These are phyloP conservation scores for Physella acuta DNA, from an alignment of 1,140 invertebrate species.

Conservation along the genomic window DNA sequence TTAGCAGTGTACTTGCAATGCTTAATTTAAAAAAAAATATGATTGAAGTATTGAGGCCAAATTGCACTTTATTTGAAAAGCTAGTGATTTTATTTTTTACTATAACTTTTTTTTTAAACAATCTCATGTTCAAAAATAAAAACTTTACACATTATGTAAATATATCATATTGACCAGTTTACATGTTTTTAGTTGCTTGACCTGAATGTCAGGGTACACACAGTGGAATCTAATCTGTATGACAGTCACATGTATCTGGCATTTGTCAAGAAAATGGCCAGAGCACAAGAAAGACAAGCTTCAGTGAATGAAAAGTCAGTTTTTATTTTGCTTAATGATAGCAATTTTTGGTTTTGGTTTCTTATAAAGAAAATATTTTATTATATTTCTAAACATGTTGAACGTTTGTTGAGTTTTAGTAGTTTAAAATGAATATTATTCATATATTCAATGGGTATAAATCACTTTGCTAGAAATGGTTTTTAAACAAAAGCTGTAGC, in stretches of 20 bases:
- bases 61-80: not conserved
- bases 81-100: not conserved
- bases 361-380: conserved; percentile 39
- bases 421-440: too few species aligned
- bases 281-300: conserved; percentile 45
- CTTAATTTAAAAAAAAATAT: too few species aligned
- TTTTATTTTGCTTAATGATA: conserved; percentile 17
- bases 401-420: too few species aligned
- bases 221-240: conserved; percentile 38
- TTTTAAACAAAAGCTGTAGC: too few species aligned
- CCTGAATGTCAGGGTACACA: conserved; percentile 34
- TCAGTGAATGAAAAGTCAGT: conserved; percentile 43
- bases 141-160: not conserved
- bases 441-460: too few species aligned
- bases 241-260: conserved; percentile 40
- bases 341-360: conserved; percentile 36
- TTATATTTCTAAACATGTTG: too few species aligned
- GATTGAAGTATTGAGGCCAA: too few species aligned
- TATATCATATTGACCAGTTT: not conserved
- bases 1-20: too few species aligned
- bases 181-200: conserved; percentile 38
- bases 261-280: conserved; percentile 43
- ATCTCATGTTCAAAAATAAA: not conserved
- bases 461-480: too few species aligned
- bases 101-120: not conserved